phyloP scores from a whole-genome alignment of 2,797 vertebrate species.

The Cryptoprocta ferox region DNA sequence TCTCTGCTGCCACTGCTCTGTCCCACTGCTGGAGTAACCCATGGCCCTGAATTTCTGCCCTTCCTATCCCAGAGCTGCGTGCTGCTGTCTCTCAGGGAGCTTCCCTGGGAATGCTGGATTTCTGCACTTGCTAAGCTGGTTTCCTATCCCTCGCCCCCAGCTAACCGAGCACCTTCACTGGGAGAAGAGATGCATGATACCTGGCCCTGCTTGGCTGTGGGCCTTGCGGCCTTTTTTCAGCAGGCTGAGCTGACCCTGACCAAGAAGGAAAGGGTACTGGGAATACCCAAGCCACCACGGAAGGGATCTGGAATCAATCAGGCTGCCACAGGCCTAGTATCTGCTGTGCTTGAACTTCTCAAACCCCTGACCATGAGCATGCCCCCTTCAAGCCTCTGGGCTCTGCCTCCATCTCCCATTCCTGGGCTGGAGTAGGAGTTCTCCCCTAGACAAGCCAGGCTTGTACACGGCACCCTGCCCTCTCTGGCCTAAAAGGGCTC shows the following conservation, averaged over 20 bases:
- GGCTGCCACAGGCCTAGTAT: neutral
- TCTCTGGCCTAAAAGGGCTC: neutral
- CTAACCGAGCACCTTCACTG: neutral
- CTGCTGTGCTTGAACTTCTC: neutral
- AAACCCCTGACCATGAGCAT: neutral
- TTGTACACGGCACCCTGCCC: neutral
- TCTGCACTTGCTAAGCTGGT: neutral
- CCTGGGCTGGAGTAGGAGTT: neutral
- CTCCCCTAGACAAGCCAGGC: neutral
- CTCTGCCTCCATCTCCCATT: neutral
- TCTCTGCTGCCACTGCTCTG: neutral
- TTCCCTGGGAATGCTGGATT: neutral
- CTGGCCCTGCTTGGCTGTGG: neutral
- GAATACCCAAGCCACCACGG: neutral
- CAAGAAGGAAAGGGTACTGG: neutral
- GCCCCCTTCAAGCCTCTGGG: neutral
- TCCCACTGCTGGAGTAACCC: neutral
- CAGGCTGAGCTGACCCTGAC: neutral
- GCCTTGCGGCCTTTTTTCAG: neutral
- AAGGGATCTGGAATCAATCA: neutral
- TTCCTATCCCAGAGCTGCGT: neutral
- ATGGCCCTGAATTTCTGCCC: neutral
- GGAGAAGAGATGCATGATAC: neutral
- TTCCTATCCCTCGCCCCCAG: neutral
- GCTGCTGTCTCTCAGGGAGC: neutral